These are phyloP conservation scores for Myiothlypis chrysogaster DNA, from an alignment of 2,797 vertebrate genomes.

Conservation along the genomic window DNA sequence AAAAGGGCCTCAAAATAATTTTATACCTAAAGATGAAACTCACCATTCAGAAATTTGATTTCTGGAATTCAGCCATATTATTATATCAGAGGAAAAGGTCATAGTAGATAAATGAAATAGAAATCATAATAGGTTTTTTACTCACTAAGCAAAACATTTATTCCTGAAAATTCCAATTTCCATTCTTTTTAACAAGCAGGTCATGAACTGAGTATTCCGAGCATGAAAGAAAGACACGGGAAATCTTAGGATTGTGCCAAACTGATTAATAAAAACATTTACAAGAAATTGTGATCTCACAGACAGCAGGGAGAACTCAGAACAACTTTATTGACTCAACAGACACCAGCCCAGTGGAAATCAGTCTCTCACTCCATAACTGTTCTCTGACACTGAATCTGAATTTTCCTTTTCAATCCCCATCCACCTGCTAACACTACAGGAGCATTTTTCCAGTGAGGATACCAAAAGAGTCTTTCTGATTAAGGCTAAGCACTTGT, in stretches of 20 bases:
- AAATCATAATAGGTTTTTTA: background rate
- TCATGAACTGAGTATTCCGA: slow-evolving; percentile 44
- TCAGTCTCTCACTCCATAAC: background rate
- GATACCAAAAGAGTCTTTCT: background rate
- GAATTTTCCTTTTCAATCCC: background rate
- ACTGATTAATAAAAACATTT: slow-evolving; percentile 10
- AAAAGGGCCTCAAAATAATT: background rate
- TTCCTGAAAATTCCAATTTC: slow-evolving; percentile 10
- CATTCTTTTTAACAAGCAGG: slow-evolving; percentile 28
- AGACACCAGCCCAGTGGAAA: background rate
- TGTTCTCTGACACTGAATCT: background rate
- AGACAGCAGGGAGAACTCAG: background rate
- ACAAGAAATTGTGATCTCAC: slow-evolving; percentile 45
- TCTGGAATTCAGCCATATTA: background rate
- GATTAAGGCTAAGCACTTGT: background rate
- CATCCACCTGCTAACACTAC: background rate
- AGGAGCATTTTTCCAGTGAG: background rate
- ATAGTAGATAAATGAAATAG: background rate
- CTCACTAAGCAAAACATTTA: background rate
- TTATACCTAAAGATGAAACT: background rate
- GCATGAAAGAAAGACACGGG: background rate
- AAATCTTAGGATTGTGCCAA: slow-evolving; percentile 28
- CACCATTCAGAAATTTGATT: background rate
- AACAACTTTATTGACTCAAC: background rate
- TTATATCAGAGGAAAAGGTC: background rate